Evolutionary conservation across 2,113 vertebrate genomes (phyloP).

Genomic region (Petaurus breviceps): DNA sequence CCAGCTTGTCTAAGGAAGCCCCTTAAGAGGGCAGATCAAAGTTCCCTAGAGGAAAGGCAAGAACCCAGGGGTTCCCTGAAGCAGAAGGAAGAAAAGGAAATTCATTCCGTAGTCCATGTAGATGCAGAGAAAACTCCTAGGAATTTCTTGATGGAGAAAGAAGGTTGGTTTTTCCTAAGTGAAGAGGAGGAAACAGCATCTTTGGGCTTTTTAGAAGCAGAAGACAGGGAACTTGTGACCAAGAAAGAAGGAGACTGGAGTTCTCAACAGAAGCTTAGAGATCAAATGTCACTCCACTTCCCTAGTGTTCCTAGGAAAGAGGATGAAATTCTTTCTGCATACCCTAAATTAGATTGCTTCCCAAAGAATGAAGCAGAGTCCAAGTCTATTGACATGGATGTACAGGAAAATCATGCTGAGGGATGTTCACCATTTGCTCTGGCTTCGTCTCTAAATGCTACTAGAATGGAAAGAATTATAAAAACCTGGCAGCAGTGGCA

Average conservation of each 20-base stretch:
- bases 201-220: not conserved
- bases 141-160: not conserved
- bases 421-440: not conserved
- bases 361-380: not conserved
- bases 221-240: not conserved
- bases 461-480: not conserved
- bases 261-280: not conserved
- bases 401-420: not conserved
- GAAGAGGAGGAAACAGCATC: not conserved
- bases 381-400: not conserved
- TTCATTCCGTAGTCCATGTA: not conserved
- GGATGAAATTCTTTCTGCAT: not conserved
- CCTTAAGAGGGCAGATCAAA: not conserved
- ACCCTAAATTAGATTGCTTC: not conserved
- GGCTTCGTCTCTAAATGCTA: not conserved
- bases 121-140: not conserved
- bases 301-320: not conserved
- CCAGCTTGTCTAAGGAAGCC: not conserved
- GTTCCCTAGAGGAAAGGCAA: not conserved
- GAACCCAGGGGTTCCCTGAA: not conserved
- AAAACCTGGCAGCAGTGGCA: not conserved
- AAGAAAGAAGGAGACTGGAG: not conserved
- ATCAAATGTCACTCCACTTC: not conserved
- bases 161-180: not conserved
- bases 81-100: not conserved